Evolutionary conservation across 2,113 vertebrate genomes (phyloP).

Genomic region (Cephalophus harveyi): DNA sequence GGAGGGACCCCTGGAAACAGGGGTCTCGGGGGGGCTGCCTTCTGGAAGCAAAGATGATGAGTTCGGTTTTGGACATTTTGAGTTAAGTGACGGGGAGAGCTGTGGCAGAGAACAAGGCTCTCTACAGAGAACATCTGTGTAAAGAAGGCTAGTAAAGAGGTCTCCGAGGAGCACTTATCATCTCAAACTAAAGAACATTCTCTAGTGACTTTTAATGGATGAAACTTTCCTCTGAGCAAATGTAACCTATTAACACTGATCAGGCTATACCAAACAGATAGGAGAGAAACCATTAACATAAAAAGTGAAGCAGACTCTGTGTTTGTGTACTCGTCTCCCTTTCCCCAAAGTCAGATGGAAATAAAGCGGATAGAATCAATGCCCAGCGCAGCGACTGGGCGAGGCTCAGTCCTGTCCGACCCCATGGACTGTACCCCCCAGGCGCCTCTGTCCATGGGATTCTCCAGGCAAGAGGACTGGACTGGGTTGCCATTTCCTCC

Average conservation of each 20-base stretch:
- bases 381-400: not conserved
- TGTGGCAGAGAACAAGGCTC: not conserved
- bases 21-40: accelerated
- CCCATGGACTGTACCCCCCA: not conserved
- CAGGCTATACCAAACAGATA: not conserved
- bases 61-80: not conserved
- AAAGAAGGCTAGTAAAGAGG: not conserved
- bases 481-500: not conserved
- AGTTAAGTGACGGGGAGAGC: not conserved
- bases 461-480: not conserved
- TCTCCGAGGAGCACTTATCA: not conserved
- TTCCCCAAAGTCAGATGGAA: not conserved
- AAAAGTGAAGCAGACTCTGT: not conserved
- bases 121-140: not conserved
- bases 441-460: not conserved
- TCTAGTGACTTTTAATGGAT: not conserved
- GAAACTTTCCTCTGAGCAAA: not conserved
- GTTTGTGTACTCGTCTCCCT: too few relatives aligned
- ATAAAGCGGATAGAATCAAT: not conserved
- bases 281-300: not conserved
- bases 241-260: not conserved
- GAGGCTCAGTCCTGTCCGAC: not conserved
- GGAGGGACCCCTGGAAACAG: not conserved
- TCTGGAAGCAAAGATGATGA: not conserved
- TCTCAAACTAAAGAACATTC: not conserved